Evolutionary conservation across 2,888 invertebrate genomes (phyloP), one percentile per base, ranked within the genome.

Genomic region (Neoascia interrupta): DNA sequence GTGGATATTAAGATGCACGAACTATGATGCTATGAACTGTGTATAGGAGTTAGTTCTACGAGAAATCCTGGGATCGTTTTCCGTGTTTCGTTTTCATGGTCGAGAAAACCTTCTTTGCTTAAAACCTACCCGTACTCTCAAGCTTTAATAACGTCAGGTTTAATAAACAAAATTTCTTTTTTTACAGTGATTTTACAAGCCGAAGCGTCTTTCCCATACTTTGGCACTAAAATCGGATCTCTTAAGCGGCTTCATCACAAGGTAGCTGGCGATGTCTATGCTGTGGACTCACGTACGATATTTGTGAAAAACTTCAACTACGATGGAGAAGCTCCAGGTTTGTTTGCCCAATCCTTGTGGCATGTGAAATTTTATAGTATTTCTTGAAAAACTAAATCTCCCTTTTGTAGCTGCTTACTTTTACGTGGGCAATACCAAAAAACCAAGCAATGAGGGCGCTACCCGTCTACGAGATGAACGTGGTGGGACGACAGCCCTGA

Each of bases 391-490:
- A n/a, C n/a, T n/a, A n/a, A n/a, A n/a, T n/a, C n/a, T n/a, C n/a
- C n/a, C n/a, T n/a, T n/a, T n/a, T 6, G n/a, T 90, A 96, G 97
- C 96, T 84, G 97, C 96, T 11, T 97, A 93, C 87, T 97, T 97
- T 90, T 97, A 96, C 90, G 96, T 94, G 85, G 96, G 96, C 70
- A 92, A 91, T 60, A 91, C 93, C 3, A 92, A 92, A 82, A 87
- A 91, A 1, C 94, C 95, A 0, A 92, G 92, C 82, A 91, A 91
- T 66, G 91, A 91, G 81, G 95, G 95, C 18, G 90, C 89, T 11
- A 90, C 92, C 84, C 92, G 95, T 43, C 90, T 97, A 73, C 92
- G 95, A 8, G 96, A 97, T 88, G 97, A 97, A 89, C 93, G 92
- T 81, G 96, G 96, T 82, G 94, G 93, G 82, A 89, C 92, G n/a